Evolutionary conservation across 2,888 invertebrate genomes (phyloP).

Genomic region (Pediacus dermestoides): DNA sequence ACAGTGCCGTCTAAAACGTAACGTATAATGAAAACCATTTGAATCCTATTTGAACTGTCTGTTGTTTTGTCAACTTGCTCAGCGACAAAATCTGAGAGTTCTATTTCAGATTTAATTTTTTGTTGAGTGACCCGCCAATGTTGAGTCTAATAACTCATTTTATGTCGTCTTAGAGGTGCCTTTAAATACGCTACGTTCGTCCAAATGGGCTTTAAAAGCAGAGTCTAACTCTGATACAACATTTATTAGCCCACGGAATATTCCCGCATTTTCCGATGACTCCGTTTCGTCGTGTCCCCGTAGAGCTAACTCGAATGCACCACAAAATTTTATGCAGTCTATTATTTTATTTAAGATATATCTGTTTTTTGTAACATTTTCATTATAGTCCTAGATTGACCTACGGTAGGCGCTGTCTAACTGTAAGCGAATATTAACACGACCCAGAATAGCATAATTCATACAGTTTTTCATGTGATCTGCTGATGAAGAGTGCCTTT

Average conservation of each 20-base stretch:
- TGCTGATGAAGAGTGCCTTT: conserved; percentile 5
- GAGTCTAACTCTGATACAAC: no score
- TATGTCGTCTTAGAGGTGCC: no score
- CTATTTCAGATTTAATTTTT: neutral
- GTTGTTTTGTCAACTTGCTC: neutral
- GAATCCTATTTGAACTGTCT: conserved; percentile 6
- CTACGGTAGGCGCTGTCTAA: conserved; percentile 6
- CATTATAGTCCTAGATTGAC: conserved; percentile 8
- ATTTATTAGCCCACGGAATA: no score
- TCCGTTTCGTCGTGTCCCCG: conserved; percentile 6
- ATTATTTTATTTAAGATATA: conserved; percentile 7
- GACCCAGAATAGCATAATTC: conserved; percentile 3
- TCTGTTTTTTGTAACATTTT: conserved; percentile 8
- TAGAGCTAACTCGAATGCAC: conserved; percentile 9
- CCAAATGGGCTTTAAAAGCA: no score
- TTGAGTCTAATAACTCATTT: no score
- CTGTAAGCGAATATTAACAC: conserved; percentile 7
- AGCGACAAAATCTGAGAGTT: neutral
- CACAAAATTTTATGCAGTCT: conserved; percentile 10
- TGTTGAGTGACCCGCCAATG: no score
- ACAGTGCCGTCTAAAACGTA: conserved; percentile 10
- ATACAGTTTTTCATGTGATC: conserved; percentile 9
- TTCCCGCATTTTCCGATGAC: no score
- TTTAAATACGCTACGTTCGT: no score
- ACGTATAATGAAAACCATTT: conserved; percentile 10